Base-by-base conservation (phyloP, 2,797 vertebrate genomes). In the Argentina silus region DNA sequence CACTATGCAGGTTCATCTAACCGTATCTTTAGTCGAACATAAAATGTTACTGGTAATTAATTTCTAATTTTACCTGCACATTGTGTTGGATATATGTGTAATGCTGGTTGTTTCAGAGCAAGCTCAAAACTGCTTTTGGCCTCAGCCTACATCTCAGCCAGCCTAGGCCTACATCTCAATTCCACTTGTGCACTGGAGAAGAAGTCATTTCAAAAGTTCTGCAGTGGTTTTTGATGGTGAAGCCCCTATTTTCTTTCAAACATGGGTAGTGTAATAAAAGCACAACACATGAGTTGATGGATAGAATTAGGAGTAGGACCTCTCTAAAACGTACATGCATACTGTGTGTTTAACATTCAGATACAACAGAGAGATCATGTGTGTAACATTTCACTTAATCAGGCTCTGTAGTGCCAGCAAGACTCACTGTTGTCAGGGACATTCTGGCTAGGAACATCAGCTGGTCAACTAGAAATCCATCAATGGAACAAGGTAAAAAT, bases 41-140 rank as follows among this genome's bases (percentile, higher is more conserved):
- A 11, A 53, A 53, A n/a, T 53, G 55, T 57, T 57, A 19, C 17
- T 57, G 8, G 2, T 21, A 17, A n/a, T n/a, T n/a, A n/a, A n/a
- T n/a, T n/a, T n/a, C 55, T 0, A 3, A 21, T 59, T 27, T 59
- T 59, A 21, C 19, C 56, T 21, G 10, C 21, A 23, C 56, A 59
- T 9, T 21, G 19, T 59, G 12, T 36, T 36, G 27, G 27, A 36
- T 36, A 4, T 36, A 23, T 59, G 56, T 21, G 21, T 8, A 59
- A 12, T 21, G 11, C 21, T 5, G 15, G 23, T 61, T 7, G 36
- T 76, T 73, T 78, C 74, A 76, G 73, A 80, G 73, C 72, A 80
- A 76, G 65, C 76, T 62, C 65, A 74, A 78, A 60, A 17, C 50
- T 0, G 17, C 27, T 36, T 8, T 19, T 0, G 3, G 1, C 15